A percentile compares a stretch with the other conserved stretches of the same genome.
phyloP scores from a whole-genome alignment of 2,797 vertebrate species.

The Lophius americanus region DNA sequence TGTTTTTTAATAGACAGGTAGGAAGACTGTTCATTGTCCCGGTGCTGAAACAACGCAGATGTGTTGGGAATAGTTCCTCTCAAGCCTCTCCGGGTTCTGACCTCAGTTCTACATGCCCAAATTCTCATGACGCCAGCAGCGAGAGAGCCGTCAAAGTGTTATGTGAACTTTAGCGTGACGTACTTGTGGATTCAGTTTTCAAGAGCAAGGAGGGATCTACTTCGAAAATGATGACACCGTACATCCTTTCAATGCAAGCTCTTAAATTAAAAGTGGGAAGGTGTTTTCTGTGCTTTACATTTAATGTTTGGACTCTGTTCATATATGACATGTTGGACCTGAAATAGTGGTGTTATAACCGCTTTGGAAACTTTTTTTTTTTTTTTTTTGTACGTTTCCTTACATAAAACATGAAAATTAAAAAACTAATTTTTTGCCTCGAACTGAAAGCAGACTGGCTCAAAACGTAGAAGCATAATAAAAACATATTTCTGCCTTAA shows the following conservation, averaged over 20 bases:
- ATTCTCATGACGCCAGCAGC: conserved; percentile 38
- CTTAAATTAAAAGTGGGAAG: background rate
- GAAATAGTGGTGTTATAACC: no score
- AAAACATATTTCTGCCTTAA: background rate
- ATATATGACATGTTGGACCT: no score
- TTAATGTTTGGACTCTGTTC: no score
- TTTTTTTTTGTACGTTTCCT: no score
- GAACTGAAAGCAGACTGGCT: background rate
- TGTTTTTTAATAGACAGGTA: background rate
- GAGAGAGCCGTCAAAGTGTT: conserved; percentile 21
- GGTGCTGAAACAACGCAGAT: conserved; percentile 6
- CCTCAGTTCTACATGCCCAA: conserved; percentile 7
- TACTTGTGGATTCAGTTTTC: conserved; percentile 25
- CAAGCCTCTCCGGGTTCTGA: conserved; percentile 12
- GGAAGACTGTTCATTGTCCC: background rate
- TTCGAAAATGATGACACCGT: background rate
- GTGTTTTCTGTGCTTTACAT: no score
- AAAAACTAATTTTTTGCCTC: no score
- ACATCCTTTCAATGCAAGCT: background rate
- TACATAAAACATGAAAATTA: no score
- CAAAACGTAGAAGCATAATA: background rate
- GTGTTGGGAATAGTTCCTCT: conserved; percentile 2
- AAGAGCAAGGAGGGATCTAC: conserved; percentile 1
- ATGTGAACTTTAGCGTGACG: conserved; percentile 40
- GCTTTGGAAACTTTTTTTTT: no score